Evolutionary conservation across 2,888 invertebrate species (phyloP), one percentile per base, ranked within the genome.

Genomic region (Cyaniris semiargus): DNA sequence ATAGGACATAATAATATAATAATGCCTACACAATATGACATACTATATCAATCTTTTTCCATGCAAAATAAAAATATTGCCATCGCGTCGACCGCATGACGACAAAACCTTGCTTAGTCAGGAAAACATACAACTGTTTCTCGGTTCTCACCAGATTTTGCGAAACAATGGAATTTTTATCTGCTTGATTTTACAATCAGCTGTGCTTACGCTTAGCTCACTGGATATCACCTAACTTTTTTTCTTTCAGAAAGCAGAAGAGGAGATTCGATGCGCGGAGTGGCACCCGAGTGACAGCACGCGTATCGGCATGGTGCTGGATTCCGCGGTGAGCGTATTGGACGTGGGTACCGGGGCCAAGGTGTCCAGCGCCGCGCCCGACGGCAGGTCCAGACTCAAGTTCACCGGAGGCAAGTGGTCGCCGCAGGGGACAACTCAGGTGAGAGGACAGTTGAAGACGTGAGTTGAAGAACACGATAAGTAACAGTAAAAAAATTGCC

Each of bases 381-480:
- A 95, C 82, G 95, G 95, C 1, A 96, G 97, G 89, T 96, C 96
- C 80, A 95, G 97, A 81, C 96, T 96, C 53, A 97, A 97, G 86
- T 96, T 97, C 85, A 97, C 96, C 0, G 96, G 95, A 76, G 98
- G 98, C 10, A 97, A 98, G 89, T 99, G 99, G 99, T 98, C 98
- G 88, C 98, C 99, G 13, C 98, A 98, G 87, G 97, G 97, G 82
- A 96, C 96, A 82, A 95, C 96, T 79, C 97, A 97, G 90, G 96
- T 95, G 80, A 75, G 44, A n/a, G n/a, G n/a, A n/a, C n/a, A n/a
- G n/a, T 34, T 31, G 1, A 31, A 3, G 31, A 31, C 31, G 31
- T 31, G 31, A 31, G 31, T 31, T 3, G 31, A 31, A 4, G 31
- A 31, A 31, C 31, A 27, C 23, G 15, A 38, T 60, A 6, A 38